Base-by-base conservation (phyloP, 2,797 vertebrate genomes). In the Crotalus adamanteus region DNA sequence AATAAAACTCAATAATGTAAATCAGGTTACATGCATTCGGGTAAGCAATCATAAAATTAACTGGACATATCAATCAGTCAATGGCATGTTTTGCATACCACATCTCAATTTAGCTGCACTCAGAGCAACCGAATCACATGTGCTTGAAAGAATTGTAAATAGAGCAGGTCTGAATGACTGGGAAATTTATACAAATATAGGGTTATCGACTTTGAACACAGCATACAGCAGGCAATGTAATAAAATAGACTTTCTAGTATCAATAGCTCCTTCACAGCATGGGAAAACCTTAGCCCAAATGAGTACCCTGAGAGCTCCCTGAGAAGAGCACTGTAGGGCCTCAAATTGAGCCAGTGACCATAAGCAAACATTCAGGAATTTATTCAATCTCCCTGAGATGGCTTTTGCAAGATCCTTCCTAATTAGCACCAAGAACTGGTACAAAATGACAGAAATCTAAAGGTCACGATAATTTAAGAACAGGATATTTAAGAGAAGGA, bases 391-490 rank as follows among this genome's bases (percentile, higher is more conserved):
- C 26, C 47, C 86, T 78, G 26, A 60, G 12, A 59, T 51, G 42
- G 78, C 86, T 93, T 94, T 94, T 95, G 89, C 1, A 18, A 95
- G 85, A 73, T 78, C 69, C 20, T 31, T 93, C 61, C 31, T 93
- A 94, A 95, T 94, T 87, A 78, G 37, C 6, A 89, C 88, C 69
- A 92, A 93, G 60, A 47, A 87, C 18, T 6, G 55, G 61, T 53
- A 22, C 28, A 51, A 69, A 86, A 11, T 69, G 51, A 51, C 47
- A 90, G 47, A 69, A 51, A 8, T 56, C 92, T 22, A 85, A 91
- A 95, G 57, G 89, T 93, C 90, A 93, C 4, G 88, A n/a, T 37
- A 85, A 92, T 63, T 89, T 89, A n/a, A 83, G 57, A 25, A 83
- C 11, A 47, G 61, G 25, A 28, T n/a, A 47, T 37, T 18, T 47